Base-by-base conservation (phyloP, 2,888 invertebrate species). In the Endomychus coccineus region DNA sequence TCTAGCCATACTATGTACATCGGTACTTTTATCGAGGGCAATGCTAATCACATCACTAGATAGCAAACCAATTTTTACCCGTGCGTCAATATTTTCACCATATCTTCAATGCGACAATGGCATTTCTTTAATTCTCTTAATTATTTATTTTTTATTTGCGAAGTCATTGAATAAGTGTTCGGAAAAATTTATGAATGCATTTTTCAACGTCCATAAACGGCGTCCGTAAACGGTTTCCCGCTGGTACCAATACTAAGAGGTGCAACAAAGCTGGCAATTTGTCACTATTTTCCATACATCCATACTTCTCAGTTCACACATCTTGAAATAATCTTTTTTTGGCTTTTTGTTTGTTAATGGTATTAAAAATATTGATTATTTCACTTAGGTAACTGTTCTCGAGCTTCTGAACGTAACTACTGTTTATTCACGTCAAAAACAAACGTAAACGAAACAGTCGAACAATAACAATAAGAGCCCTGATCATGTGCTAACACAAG, bases 141-240 rank as follows among this genome's bases (percentile, higher is more conserved):
- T 36, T 40, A 43, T 43, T 36, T 39, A 27, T 39, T 40, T 39
- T 44, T 44, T 44, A 40, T 44, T 44, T 36, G 31, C 38, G 36
- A 46, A 46, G 44, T 45, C 39, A 31, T 42, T 39, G 37, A 46
- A 42, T 46, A 45, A 46, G 35, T 45, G 42, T 35, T 35, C 44
- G 30, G 39, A 44, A 44, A 39, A 43, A 39, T 44, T 36, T 44
- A 46, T 40, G 31, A 36, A 45, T 39, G 46, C 32, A 32, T 45
- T 45, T 46, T 46, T 28, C 41, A 43, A 43, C 42, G 36, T 42
- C 36, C 22, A 22, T 10, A 33, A 13, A 39, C 38, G 34, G 38
- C 41, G 21, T 41, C 42, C 35, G 39, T 40, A 42, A 42, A 41
- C 24, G 42, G 32, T 42, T 42, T 42, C 41, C 36, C 36, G 22